A percentile compares a stretch with the other conserved stretches of the same genome.
Conservation (phyloP, 2,888 invertebrate species). For the Mayetiola destructor region DNA sequence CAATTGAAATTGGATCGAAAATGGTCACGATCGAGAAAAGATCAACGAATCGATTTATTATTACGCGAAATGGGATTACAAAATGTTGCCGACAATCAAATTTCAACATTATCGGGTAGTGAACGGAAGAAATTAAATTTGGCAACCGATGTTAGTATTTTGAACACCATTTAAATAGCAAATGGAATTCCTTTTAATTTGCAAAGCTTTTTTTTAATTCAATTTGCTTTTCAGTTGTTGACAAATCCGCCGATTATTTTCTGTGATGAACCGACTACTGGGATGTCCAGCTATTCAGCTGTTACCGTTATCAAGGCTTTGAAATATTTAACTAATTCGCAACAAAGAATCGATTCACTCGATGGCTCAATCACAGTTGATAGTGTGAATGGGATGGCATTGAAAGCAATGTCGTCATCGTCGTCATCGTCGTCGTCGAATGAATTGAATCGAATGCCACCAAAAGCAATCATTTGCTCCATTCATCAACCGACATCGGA, state of each 20-base stretch:
- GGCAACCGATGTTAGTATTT: constrained; percentile 58
- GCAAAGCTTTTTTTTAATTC: neutral
- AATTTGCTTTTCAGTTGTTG: constrained; percentile 43
- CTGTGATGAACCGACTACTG: constrained; percentile 89
- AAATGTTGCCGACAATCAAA: constrained; percentile 53
- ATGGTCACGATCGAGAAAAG: constrained; percentile 33
- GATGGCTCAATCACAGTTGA: neutral
- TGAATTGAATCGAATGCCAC: neutral
- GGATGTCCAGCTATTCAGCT: constrained; percentile 81
- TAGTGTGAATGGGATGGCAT: neutral
- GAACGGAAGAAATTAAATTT: constrained; percentile 74
- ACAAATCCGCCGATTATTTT: constrained; percentile 80
- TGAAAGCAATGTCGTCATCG: too few relatives aligned
- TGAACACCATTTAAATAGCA: neutral
- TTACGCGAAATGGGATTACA: constrained; percentile 50
- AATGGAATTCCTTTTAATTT: neutral
- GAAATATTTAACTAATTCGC: constrained; percentile 36
- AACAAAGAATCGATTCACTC: neutral
- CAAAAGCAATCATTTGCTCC: constrained; percentile 66
- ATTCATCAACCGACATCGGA: constrained; percentile 87
- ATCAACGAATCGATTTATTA: constrained; percentile 28
- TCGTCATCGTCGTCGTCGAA: neutral
- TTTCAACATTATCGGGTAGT: constrained; percentile 74
- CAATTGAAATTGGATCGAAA: constrained; percentile 57
- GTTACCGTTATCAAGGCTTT: constrained; percentile 62